Base-by-base conservation (phyloP, 2,888 invertebrate species). In the Eumerus sabulonum region DNA sequence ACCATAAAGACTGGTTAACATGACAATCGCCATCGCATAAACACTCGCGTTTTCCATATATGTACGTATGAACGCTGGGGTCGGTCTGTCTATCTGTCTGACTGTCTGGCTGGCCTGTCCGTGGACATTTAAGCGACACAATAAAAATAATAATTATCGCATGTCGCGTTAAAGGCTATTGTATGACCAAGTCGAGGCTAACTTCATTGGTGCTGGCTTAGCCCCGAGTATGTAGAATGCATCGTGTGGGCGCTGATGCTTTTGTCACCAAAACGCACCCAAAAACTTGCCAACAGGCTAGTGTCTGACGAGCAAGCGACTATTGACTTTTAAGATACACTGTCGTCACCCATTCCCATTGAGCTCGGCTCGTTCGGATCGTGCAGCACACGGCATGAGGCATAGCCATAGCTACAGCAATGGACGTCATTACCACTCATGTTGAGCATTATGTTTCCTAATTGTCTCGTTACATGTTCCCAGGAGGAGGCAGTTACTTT, bases 131-230 rank as follows among this genome's bases (percentile, higher is more conserved):
- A 76, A 76, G 76, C 68, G 79, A 70, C 64, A 79, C 79, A 70
- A 79, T 79, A 74, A 79, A 74, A 79, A 66, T 79, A 79, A 79
- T 79, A 79, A 79, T 79, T 79, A 79, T 79, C 79, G 70, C 79
- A 48, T 60, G 79, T 74, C 79, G 70, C 74, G 59, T 70, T 74
- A 70, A 79, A 68, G 79, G 48, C 68, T 60, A 79, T 79, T 79
- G 79, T 79, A 50, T 45, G 54, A 50, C 42, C 62, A 51, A 50
- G 54, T 53, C 59, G 47, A 44, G 3, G 27, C 27, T 27, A 27
- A 27, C 35, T 64, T 44, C 16, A 56, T 53, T 9, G 36, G 9
- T n/a, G 14, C 50, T 51, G 47, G 19, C 44, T 35, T 27, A 14
- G 16, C 17, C 27, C 44, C 16, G 40, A 62, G 62, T 54, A n/a